Conservation (phyloP, 2,113 vertebrate species). For the Heterotis niloticus region DNA sequence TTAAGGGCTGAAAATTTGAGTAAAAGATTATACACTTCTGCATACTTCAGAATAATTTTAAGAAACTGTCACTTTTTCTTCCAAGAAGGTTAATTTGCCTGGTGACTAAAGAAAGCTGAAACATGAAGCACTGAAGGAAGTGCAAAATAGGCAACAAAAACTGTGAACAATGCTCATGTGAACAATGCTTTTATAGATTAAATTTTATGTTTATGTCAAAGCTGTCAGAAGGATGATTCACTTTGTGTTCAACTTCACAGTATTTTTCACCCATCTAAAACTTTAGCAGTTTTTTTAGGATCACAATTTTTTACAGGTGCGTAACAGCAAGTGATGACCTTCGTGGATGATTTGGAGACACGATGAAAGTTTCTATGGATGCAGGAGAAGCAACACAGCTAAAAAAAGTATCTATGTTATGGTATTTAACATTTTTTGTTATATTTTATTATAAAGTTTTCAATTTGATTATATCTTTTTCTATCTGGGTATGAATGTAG, state of each 20-base stretch:
- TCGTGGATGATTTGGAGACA: background rate
- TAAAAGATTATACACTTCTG: no score
- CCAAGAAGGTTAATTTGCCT: background rate
- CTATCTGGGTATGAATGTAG: no score
- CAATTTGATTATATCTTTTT: no score
- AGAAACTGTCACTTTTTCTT: slow-evolving; percentile 6
- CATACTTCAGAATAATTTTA: background rate
- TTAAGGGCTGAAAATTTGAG: no score
- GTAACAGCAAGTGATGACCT: background rate
- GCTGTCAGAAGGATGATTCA: background rate
- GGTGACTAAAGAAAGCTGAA: background rate
- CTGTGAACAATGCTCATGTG: background rate
- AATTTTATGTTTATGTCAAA: background rate
- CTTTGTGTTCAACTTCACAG: background rate
- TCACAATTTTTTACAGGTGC: background rate
- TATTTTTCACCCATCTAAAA: background rate
- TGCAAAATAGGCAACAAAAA: background rate
- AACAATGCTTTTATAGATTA: background rate
- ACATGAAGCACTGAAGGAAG: background rate
- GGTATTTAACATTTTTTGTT: no score
- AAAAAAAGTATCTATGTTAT: no score
- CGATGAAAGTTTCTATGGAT: background rate
- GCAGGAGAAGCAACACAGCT: background rate
- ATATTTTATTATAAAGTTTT: no score
- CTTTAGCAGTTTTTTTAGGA: no score